A percentile compares a stretch with the other conserved stretches of the same genome.
Evolutionary conservation across 2,797 vertebrate genomes (phyloP).

Genomic region (Octomys mimax): DNA sequence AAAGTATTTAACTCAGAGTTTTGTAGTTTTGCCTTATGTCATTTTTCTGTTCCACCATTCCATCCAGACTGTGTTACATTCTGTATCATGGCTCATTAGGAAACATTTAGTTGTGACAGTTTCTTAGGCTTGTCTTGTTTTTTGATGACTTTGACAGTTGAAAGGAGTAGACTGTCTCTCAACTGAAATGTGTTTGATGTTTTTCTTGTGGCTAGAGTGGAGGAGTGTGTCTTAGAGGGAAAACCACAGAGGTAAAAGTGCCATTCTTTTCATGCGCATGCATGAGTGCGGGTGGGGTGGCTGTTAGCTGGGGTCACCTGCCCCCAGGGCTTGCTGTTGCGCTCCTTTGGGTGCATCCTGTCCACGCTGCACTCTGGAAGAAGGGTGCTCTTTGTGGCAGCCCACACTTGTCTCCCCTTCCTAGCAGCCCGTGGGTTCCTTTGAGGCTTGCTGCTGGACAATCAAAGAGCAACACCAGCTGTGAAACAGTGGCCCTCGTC

Average conservation of each 20-base stretch:
- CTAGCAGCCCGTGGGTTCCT: neutral
- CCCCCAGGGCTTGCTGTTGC: neutral
- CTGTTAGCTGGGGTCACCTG: neutral
- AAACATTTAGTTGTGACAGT: neutral
- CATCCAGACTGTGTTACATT: neutral
- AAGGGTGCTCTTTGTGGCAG: neutral
- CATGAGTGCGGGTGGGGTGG: neutral
- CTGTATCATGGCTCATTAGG: neutral
- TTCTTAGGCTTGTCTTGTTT: neutral
- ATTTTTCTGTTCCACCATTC: neutral
- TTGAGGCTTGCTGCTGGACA: neutral
- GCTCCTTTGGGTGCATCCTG: neutral
- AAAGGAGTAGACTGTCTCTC: neutral
- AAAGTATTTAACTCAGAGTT: neutral
- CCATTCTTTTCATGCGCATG: neutral
- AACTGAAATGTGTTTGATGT: constrained; percentile 6
- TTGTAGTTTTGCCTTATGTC: neutral
- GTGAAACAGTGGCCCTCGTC: neutral
- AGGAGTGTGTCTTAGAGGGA: neutral
- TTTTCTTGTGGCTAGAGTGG: neutral
- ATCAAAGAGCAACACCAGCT: constrained; percentile 65
- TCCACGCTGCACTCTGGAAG: neutral
- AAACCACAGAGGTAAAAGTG: neutral
- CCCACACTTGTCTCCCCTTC: neutral
- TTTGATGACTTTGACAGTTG: neutral